Base-by-base conservation (phyloP, 1,140 invertebrate genomes). In the Macrobrachium nipponense region DNA sequence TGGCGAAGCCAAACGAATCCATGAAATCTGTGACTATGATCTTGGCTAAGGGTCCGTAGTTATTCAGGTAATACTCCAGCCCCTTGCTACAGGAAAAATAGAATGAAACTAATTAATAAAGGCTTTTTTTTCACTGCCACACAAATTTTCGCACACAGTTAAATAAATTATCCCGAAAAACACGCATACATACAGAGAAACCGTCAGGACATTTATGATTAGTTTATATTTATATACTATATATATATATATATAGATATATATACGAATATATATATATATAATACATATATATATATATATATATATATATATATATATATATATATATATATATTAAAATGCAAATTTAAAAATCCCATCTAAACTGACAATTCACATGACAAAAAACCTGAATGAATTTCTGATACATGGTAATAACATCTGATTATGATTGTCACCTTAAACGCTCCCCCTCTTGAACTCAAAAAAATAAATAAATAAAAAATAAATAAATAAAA, bases 21-120 rank as follows among this genome's bases (percentile, higher is more conserved):
- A 82, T 82, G 64, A 82, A 15, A 27, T 82, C 80, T 23, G 80
- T 72, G 43, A 82, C 10, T 5, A 72, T 58, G 3, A 82, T 6
- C 58, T 72, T 82, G 2, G 64, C 64, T 5, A 82, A 23, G 5
- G 80, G 80, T 70, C 80, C 80, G 59, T 82, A 82, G 80, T 82
- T 51, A 12, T n/a, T 15, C 17, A 82, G 27, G 80, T 82, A 82
- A 44, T 82, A 82, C 18, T 82, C 18, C 36, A 82, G 11, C 27
- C 80, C 80, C 20, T 82, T 82, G 7, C 80, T 82, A 64, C 0
- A 15, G 23, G 12, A 72, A 18, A 68, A 68, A 51, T 10, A 5
- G 43, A 80, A 20, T 58, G 18, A 17, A 75, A 0, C 1, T 0
- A 66, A 23, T 66, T 20, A 66, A 14, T 0, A 68, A 68, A 20